Conservation (phyloP, 2,113 vertebrate species). For the Sterrhoptilus dennistouni region DNA sequence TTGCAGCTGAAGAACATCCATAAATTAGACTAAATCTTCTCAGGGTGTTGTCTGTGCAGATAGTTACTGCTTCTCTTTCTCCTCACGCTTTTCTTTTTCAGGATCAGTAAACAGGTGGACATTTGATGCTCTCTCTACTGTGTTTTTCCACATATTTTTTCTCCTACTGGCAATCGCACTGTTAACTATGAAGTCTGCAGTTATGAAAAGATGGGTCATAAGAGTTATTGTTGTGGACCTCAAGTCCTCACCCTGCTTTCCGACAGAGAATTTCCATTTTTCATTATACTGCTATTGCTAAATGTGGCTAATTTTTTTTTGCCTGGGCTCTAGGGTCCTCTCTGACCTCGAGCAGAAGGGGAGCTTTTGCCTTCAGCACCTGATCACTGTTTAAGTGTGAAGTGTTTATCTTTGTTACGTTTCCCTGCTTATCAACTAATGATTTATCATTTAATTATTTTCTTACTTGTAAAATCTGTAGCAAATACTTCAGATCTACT, state of each 20-base stretch:
- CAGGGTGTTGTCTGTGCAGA: not conserved
- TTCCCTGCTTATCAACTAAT: not conserved
- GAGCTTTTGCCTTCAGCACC: not conserved
- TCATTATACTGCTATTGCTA: not conserved
- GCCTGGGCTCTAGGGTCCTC: not conserved
- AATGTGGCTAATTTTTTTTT: constrained; percentile 17
- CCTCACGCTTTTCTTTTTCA: not conserved
- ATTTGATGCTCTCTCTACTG: not conserved
- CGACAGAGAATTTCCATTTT: constrained; percentile 16
- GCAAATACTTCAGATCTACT: not conserved
- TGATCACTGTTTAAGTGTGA: not conserved
- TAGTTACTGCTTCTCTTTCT: not conserved
- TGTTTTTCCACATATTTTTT: not conserved
- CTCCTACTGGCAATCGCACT: not conserved
- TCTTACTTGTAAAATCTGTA: not conserved
- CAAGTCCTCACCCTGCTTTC: not conserved
- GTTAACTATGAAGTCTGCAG: not conserved
- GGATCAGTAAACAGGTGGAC: not conserved
- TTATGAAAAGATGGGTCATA: not conserved
- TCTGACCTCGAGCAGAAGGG: not conserved
- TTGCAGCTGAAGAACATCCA: not conserved
- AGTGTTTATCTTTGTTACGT: not conserved
- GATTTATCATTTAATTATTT: not conserved
- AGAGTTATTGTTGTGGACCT: not conserved
- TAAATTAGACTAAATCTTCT: not conserved